Evolutionary conservation across 1,140 invertebrate genomes (phyloP).

Genomic region (Ceratina australensis): DNA sequence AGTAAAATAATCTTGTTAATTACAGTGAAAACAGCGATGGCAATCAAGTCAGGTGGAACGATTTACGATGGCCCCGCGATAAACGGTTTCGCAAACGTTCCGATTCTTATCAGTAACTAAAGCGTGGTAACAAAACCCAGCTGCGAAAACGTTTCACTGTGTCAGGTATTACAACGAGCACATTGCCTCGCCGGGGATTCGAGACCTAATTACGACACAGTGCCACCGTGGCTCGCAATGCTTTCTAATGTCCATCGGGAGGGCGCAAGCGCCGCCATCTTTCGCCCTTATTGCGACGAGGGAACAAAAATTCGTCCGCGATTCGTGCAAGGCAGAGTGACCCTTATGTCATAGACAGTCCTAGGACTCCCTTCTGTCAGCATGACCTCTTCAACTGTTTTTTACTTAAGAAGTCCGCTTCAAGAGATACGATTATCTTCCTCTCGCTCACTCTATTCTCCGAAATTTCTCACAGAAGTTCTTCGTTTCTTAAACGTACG

Average conservation of each 20-base stretch:
- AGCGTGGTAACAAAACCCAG: not conserved
- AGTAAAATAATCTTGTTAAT: not conserved
- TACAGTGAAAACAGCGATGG: not conserved
- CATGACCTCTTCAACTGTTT: too few species aligned
- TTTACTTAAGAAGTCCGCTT: too few species aligned
- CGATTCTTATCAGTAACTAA: not conserved
- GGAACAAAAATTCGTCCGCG: slow-evolving; percentile 24
- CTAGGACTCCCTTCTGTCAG: too few species aligned
- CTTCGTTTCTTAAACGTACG: too few species aligned
- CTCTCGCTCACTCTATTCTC: too few species aligned
- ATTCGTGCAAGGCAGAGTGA: too few species aligned
- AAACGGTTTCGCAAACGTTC: not conserved
- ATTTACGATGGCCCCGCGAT: not conserved
- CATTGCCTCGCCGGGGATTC: not conserved
- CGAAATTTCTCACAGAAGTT: too few species aligned
- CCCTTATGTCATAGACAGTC: too few species aligned
- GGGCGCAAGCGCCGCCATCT: slow-evolving; percentile 5
- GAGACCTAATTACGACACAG: slow-evolving; percentile 23
- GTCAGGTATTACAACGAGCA: too few species aligned
- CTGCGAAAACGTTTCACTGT: not conserved
- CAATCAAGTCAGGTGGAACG: not conserved
- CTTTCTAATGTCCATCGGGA: slow-evolving; percentile 35
- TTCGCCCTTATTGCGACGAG: slow-evolving; percentile 16
- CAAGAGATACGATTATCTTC: too few species aligned
- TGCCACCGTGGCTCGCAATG: slow-evolving; percentile 5